Conservation (phyloP, 1,140 invertebrate species). For the Pantala flavescens region DNA sequence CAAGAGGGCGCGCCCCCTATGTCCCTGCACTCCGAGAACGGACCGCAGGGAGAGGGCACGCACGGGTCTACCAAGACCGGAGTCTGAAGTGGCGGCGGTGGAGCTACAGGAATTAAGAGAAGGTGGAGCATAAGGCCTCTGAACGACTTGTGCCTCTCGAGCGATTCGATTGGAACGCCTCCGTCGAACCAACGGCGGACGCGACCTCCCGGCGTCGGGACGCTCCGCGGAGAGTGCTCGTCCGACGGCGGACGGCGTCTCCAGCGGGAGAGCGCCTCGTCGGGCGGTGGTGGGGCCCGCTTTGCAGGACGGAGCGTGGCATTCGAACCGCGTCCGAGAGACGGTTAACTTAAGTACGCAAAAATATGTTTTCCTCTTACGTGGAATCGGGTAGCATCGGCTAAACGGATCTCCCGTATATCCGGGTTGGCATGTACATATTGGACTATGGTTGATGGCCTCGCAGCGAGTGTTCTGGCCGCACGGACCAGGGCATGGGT, state of each 20-base stretch:
- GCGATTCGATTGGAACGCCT: constrained; percentile 25
- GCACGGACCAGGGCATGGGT: constrained; percentile 45
- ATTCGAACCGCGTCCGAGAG: background rate
- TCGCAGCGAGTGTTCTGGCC: constrained; percentile 43
- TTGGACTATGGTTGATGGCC: constrained; percentile 40
- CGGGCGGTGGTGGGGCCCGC: background rate
- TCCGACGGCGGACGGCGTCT: constrained; percentile 16
- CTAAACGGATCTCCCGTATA: constrained; percentile 34
- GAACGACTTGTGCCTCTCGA: constrained; percentile 23
- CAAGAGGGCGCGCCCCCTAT: constrained; percentile 52
- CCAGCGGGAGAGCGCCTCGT: constrained; percentile 31
- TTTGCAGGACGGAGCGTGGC: background rate
- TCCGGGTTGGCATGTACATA: constrained; percentile 36
- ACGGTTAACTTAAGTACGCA: background rate
- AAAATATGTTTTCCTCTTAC: constrained; percentile 14
- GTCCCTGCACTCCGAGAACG: constrained; percentile 53
- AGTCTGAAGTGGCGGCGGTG: constrained; percentile 28
- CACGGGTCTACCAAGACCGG: constrained; percentile 47
- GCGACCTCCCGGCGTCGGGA: background rate
- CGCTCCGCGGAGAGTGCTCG: background rate
- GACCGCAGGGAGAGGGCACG: constrained; percentile 60
- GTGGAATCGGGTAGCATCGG: constrained; percentile 21
- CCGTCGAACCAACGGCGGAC: background rate
- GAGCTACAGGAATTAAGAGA: constrained; percentile 24
- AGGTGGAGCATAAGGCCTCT: constrained; percentile 28